A percentile compares a stretch with the other conserved stretches of the same genome.
Conservation (phyloP, 1,140 invertebrate genomes). For the Pseudomyrmex gracilis region DNA sequence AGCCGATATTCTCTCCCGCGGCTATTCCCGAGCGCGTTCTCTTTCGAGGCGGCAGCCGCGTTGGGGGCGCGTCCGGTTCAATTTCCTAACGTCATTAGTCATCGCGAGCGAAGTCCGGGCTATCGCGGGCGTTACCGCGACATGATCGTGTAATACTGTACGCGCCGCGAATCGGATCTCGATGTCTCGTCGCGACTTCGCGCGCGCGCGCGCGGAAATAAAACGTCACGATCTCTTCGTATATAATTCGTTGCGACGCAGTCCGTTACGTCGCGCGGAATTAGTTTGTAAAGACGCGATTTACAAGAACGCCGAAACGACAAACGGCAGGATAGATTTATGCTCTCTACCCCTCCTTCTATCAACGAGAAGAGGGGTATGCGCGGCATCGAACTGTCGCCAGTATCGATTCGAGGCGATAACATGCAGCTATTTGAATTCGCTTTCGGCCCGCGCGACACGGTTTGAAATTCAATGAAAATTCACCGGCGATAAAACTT, state of each 20-base stretch:
- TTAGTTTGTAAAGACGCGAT: constrained; percentile 60
- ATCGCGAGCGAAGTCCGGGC: constrained; percentile 10
- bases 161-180: neutral
- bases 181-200: neutral
- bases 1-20: constrained; percentile 12
- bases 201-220: constrained; percentile 53
- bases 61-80: constrained; percentile 25
- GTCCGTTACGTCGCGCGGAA: constrained; percentile 41
- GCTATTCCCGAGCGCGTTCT: constrained; percentile 2
- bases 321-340: constrained; percentile 36
- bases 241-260: constrained; percentile 28
- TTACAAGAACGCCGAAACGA: constrained; percentile 52
- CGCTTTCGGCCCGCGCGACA: constrained; percentile 20
- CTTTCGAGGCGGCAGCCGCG: constrained; percentile 26
- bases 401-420: constrained; percentile 63
- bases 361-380: neutral
- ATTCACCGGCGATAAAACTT: constrained; percentile 49
- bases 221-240: constrained; percentile 35
- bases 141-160: constrained; percentile 26
- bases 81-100: constrained; percentile 60
- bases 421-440: constrained; percentile 59
- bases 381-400: constrained; percentile 55
- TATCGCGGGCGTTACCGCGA: neutral
- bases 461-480: constrained; percentile 56
- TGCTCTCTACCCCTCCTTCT: neutral